phyloP scores from a whole-genome alignment of 1,140 invertebrate species.

The Leptinotarsa lineolata region DNA sequence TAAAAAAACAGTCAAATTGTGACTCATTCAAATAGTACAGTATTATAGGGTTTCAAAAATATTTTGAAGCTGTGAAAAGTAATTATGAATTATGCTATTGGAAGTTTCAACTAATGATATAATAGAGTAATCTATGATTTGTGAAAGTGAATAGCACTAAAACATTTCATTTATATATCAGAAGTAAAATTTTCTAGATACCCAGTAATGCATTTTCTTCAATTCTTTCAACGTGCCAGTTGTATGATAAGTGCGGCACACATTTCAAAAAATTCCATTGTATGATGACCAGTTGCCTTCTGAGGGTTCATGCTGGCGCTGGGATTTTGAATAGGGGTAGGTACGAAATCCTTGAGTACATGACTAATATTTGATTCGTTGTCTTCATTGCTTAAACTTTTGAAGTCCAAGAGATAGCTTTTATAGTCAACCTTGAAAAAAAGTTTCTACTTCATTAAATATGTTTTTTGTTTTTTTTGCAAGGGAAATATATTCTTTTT shows the following conservation, averaged over 20 bases:
- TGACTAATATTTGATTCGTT: constrained; percentile 68
- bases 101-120: too few relatives aligned
- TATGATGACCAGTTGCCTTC: constrained; percentile 78
- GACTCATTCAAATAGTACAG: too few relatives aligned
- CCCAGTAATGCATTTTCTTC: not conserved
- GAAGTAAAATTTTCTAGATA: not conserved
- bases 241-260: constrained; percentile 97
- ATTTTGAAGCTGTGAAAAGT: too few relatives aligned
- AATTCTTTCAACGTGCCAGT: constrained; percentile 77
- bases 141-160: too few relatives aligned
- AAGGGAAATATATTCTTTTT: not conserved
- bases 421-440: constrained; percentile 84
- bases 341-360: constrained; percentile 49
- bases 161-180: too few relatives aligned
- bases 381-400: constrained; percentile 85
- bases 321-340: constrained; percentile 56
- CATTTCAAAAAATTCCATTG: constrained; percentile 99
- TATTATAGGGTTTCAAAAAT: too few relatives aligned
- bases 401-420: constrained; percentile 97
- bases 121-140: too few relatives aligned
- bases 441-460: not conserved
- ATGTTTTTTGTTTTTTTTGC: not conserved
- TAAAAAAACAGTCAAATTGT: too few relatives aligned
- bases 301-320: constrained; percentile 46
- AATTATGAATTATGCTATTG: too few relatives aligned